Conservation (phyloP, 2,113 vertebrate genomes). For the Ramphastos sulfuratus region DNA sequence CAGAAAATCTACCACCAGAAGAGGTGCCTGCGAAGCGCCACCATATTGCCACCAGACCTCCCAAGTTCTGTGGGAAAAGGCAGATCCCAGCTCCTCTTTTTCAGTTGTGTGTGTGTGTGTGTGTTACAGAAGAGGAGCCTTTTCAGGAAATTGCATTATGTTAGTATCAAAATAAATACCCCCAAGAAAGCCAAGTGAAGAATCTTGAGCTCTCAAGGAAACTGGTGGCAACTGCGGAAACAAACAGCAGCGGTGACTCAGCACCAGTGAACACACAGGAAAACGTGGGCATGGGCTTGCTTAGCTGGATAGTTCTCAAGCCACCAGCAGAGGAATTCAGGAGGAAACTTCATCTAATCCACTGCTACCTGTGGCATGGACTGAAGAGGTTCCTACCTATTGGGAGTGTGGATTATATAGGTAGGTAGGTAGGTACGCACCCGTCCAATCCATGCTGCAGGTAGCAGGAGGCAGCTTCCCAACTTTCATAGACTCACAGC, state of each 20-base stretch:
- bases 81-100: background rate
- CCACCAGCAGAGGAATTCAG: background rate
- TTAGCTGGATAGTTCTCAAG: background rate
- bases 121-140: background rate
- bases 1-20: constrained; percentile 18
- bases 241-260: constrained; percentile 56
- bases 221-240: constrained; percentile 51
- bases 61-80: background rate
- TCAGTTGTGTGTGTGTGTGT: background rate
- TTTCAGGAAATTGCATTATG: background rate
- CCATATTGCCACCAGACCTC: background rate
- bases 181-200: constrained; percentile 13
- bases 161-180: background rate
- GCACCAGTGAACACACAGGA: background rate
- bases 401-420: too few species aligned
- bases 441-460: background rate
- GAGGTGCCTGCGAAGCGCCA: background rate
- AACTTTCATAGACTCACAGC: background rate
- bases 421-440: background rate
- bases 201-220: constrained; percentile 9
- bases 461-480: background rate
- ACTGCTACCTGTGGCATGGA: background rate
- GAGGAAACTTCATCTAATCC: background rate
- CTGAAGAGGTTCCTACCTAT: too few species aligned
- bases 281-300: background rate